phyloP scores from a whole-genome alignment of 2,113 vertebrate species.

The Hydropotes inermis region DNA sequence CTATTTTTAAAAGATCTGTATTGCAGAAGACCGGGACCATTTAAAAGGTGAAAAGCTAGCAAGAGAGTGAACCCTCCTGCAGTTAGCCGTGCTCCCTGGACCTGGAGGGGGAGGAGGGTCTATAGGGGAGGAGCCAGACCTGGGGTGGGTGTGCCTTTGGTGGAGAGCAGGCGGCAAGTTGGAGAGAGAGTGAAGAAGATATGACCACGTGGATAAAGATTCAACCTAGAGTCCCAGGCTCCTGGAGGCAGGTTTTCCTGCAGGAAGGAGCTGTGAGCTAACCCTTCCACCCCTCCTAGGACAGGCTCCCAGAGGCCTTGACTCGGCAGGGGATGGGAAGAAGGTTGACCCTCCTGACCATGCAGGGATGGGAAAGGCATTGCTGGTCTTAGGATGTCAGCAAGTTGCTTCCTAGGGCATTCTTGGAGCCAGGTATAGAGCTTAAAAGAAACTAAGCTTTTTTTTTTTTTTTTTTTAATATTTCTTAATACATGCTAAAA shows the following conservation, averaged over 20 bases:
- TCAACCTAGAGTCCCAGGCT: neutral
- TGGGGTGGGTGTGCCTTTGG: neutral
- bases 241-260: neutral
- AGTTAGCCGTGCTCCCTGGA: fast-evolving
- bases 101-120: neutral
- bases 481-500: neutral
- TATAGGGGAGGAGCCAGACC: neutral
- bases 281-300: too few species aligned
- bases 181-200: neutral
- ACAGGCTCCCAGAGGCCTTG: neutral
- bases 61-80: too few species aligned
- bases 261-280: neutral
- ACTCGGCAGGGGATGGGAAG: neutral
- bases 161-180: neutral
- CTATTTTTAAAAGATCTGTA: neutral
- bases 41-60: too few species aligned
- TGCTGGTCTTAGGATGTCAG: neutral
- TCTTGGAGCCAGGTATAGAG: neutral
- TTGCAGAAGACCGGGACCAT: neutral
- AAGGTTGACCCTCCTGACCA: fast-evolving
- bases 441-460: neutral
- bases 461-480: fast-evolving
- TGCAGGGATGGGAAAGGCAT: fast-evolving
- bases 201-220: too few species aligned
- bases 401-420: neutral